Percentiles rank a stretch among this genome's conserved stretches.
Conservation (phyloP, 2,797 vertebrate species). For the Gallinago stenura region DNA sequence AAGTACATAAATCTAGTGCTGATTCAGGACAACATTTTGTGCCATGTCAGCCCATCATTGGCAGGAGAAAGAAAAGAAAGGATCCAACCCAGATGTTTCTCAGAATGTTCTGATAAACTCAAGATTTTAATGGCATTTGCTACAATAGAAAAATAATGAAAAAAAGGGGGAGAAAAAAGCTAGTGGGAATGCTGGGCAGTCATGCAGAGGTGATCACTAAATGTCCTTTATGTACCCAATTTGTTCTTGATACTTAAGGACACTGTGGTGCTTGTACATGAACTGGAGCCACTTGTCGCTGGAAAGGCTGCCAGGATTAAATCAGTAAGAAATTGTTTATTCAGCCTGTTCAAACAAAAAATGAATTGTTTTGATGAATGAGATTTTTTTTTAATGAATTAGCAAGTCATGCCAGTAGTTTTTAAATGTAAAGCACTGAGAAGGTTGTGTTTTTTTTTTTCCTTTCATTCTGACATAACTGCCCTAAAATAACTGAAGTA, state of each 20-base stretch:
- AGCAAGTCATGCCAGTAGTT: slow-evolving; percentile 76
- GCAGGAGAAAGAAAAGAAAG: slow-evolving; percentile 59
- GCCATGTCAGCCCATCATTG: slow-evolving; percentile 44
- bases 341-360: slow-evolving; percentile 80
- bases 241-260: slow-evolving; percentile 73
- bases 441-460: background rate
- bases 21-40: slow-evolving; percentile 34
- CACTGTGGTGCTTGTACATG: slow-evolving; percentile 64
- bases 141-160: slow-evolving; percentile 50
- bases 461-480: slow-evolving; percentile 70
- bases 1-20: slow-evolving; percentile 52
- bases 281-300: slow-evolving; percentile 67
- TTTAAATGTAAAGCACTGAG: slow-evolving; percentile 76
- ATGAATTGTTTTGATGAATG: slow-evolving; percentile 82
- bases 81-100: slow-evolving; percentile 39
- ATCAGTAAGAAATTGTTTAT: slow-evolving; percentile 79
- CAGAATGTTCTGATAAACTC: slow-evolving; percentile 54
- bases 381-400: slow-evolving; percentile 78
- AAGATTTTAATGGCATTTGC: slow-evolving; percentile 51
- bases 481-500: slow-evolving; percentile 71
- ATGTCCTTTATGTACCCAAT: slow-evolving; percentile 53
- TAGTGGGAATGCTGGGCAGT: slow-evolving; percentile 30
- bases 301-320: slow-evolving; percentile 72
- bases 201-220: slow-evolving; percentile 64
- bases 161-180: background rate